These are phyloP conservation scores for Alviniconcha marisindica DNA, from an alignment of 1,140 invertebrate genomes.

Conservation along the genomic window DNA sequence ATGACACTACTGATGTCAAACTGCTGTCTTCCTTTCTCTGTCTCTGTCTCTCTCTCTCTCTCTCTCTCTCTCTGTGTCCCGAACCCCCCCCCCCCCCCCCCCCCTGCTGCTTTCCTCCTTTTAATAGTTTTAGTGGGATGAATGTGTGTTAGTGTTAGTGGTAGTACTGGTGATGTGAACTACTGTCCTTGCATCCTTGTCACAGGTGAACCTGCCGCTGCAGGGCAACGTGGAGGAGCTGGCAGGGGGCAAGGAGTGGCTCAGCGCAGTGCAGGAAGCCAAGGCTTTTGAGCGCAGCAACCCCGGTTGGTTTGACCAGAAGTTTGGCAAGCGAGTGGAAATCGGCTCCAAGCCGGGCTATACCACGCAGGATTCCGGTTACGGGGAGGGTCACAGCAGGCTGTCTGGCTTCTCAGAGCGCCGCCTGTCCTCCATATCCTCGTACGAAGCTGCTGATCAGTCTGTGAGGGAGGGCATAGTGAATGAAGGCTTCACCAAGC, in stretches of 20 bases:
- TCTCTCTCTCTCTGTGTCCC: background rate
- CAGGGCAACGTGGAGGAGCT: constrained; percentile 13
- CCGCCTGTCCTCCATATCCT: constrained; percentile 5
- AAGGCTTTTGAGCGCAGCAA: background rate
- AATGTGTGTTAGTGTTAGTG: too few species aligned
- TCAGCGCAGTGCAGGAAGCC: constrained; percentile 17
- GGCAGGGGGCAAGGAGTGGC: constrained; percentile 17
- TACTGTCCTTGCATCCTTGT: too few species aligned
- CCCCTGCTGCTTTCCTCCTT: too few species aligned
- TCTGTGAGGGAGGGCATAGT: background rate
- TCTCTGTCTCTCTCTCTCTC: background rate
- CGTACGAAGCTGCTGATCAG: background rate
- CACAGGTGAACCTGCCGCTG: constrained; percentile 29
- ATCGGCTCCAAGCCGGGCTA: background rate
- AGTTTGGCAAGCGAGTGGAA: constrained; percentile 25
- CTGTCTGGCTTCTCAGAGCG: background rate
- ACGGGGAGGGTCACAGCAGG: background rate
- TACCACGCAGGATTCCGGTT: constrained; percentile 10
- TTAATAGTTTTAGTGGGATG: too few species aligned
- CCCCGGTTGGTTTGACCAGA: constrained; percentile 14
- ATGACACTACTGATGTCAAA: too few species aligned
- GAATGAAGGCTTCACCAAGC: background rate
- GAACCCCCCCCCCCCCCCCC: too few species aligned
- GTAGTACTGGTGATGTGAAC: too few species aligned
- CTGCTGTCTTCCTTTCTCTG: too few species aligned